Percentiles rank a stretch among this genome's conserved stretches.
Conservation (phyloP, 2,888 invertebrate genomes). For the Seira musarum region DNA sequence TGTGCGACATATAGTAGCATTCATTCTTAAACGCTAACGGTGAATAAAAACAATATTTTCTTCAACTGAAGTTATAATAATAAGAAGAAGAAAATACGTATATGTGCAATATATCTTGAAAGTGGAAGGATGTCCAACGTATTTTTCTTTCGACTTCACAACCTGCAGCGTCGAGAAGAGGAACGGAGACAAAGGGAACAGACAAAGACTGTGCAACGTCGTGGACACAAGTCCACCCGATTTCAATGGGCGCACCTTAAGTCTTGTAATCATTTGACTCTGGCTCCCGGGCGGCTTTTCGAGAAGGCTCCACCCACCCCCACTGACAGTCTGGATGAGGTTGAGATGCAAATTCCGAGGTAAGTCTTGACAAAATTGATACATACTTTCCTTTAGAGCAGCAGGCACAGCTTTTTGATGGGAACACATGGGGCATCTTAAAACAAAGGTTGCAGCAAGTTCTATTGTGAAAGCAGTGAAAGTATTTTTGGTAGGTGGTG, state of each 20-base stretch:
- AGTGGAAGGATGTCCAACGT: constrained; percentile 73
- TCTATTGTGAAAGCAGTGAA: no score
- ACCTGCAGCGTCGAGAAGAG: constrained; percentile 89
- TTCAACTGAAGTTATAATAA: background rate
- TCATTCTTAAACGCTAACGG: background rate
- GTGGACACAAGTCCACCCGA: constrained; percentile 64
- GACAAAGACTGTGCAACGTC: constrained; percentile 69
- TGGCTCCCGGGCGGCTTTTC: constrained; percentile 67
- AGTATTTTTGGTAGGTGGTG: no score
- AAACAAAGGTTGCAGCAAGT: no score
- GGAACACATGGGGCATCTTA: background rate
- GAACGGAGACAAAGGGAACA: constrained; percentile 78
- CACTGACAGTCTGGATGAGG: constrained; percentile 91
- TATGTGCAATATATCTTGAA: constrained; percentile 7
- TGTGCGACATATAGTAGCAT: background rate
- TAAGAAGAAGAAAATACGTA: background rate
- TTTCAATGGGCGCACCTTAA: constrained; percentile 70
- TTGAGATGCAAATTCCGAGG: constrained; percentile 95
- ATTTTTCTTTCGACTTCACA: constrained; percentile 96
- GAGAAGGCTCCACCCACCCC: constrained; percentile 89
- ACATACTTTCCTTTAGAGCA: background rate
- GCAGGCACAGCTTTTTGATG: background rate
- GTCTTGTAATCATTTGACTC: constrained; percentile 70
- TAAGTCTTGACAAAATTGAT: constrained; percentile 71
- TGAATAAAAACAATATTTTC: constrained; percentile 7